Evolutionary conservation across 1,140 invertebrate species (phyloP).

Genomic region (Galleria mellonella): DNA sequence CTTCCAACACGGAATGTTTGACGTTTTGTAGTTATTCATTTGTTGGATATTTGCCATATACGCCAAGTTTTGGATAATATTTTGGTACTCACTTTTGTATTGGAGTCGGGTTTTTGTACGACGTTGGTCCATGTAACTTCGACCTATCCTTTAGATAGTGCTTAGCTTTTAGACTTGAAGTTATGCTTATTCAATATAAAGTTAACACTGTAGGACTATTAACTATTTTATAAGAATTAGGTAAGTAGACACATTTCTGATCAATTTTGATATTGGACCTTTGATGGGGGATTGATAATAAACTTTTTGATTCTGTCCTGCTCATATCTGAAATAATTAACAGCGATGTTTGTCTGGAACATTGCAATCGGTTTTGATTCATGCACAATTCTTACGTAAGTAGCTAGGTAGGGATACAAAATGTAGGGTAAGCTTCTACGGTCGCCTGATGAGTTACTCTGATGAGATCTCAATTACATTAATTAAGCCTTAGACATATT

Average conservation of each 20-base stretch:
- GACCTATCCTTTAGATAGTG: conserved; percentile 48
- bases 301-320: conserved; percentile 2
- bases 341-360: conserved; percentile 2
- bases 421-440: conserved; percentile 39
- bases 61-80: conserved; percentile 45
- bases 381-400: conserved; percentile 64
- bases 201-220: conserved; percentile 48
- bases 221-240: conserved; percentile 46
- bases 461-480: not conserved
- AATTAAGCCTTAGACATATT: not conserved
- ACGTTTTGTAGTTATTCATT: not conserved
- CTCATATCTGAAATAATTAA: not conserved
- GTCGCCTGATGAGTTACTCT: conserved; percentile 14
- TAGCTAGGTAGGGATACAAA: conserved; percentile 61
- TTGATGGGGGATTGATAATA: conserved; percentile 7
- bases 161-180: conserved; percentile 53
- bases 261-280: conserved; percentile 30
- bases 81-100: conserved; percentile 68
- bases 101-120: conserved; percentile 43
- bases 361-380: conserved; percentile 27
- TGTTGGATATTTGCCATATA: conserved; percentile 11
- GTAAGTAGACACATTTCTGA: conserved; percentile 37
- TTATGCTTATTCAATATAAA: conserved; percentile 40
- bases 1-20: not conserved
- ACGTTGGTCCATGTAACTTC: conserved; percentile 51